Evolutionary conservation across 1,140 invertebrate species (phyloP).

Genomic region (Choristoneura fumiferana): DNA sequence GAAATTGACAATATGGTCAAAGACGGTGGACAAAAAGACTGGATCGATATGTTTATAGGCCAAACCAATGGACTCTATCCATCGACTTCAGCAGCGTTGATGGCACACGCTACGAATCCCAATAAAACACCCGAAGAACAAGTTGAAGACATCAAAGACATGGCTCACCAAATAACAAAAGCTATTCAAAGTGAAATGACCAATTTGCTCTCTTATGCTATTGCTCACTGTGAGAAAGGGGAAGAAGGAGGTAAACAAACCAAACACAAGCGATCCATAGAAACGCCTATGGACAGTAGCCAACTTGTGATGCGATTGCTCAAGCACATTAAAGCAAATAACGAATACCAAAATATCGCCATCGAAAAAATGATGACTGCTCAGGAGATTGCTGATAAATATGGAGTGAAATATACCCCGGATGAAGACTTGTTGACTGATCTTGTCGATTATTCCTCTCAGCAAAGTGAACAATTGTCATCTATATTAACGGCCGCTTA

Average conservation of each 20-base stretch:
- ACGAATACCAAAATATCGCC: constrained; percentile 68
- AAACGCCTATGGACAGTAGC: constrained; percentile 60
- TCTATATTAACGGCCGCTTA: constrained; percentile 53
- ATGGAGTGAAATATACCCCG: constrained; percentile 58
- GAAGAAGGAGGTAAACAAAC: constrained; percentile 37
- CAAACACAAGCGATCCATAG: constrained; percentile 46
- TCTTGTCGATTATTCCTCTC: constrained; percentile 53
- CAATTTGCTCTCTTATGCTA: constrained; percentile 50
- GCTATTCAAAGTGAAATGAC: constrained; percentile 59
- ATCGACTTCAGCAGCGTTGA: constrained; percentile 48
- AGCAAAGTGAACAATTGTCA: constrained; percentile 59
- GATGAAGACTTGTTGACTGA: constrained; percentile 63
- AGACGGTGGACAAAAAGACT: constrained; percentile 43
- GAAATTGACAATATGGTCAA: constrained; percentile 27
- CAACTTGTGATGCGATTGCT: constrained; percentile 58
- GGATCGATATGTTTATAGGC: constrained; percentile 43
- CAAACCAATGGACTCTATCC: constrained; percentile 38
- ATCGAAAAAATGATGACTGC: constrained; percentile 74
- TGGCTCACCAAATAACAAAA: constrained; percentile 52
- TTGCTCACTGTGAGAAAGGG: constrained; percentile 37
- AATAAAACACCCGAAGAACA: constrained; percentile 60
- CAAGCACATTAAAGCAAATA: constrained; percentile 66
- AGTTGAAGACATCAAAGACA: constrained; percentile 60
- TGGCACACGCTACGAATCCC: constrained; percentile 48
- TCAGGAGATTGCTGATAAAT: constrained; percentile 72